A percentile compares a stretch with the other conserved stretches of the same genome.
Conservation (phyloP, 1,140 invertebrate species). For the Meloidogyne chitwoodi region DNA sequence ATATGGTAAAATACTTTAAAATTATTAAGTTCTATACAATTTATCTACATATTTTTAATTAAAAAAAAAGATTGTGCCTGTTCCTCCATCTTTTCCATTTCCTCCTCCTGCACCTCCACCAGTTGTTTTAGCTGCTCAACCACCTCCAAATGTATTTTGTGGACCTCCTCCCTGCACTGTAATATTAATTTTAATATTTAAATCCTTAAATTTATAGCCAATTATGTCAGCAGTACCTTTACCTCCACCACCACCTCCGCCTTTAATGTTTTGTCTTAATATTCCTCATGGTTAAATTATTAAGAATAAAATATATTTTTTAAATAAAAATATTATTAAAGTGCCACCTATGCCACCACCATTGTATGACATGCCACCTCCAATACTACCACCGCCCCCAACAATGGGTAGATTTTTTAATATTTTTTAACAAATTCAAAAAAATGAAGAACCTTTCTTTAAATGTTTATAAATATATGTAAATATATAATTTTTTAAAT, state of each 20-base stretch:
- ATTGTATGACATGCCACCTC: neutral
- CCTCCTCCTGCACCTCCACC: slow-evolving; percentile 12
- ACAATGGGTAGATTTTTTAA: neutral
- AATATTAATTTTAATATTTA: slow-evolving; percentile 2
- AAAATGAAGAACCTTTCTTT: no score
- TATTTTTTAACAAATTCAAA: neutral
- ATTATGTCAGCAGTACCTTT: neutral
- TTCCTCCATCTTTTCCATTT: neutral
- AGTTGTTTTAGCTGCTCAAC: slow-evolving; percentile 5
- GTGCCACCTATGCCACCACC: neutral
- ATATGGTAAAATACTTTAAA: no score
- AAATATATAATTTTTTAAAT: no score
- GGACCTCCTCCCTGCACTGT: neutral
- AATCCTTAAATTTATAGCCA: neutral
- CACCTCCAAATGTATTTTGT: neutral
- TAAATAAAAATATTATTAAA: neutral
- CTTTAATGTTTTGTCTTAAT: neutral
- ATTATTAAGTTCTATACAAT: no score
- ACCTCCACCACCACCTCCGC: slow-evolving; percentile 5
- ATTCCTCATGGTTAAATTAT: neutral
- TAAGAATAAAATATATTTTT: neutral
- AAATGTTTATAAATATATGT: no score
- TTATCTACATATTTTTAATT: no score
- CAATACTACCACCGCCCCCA: neutral
- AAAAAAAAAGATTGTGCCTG: neutral